Evolutionary conservation across 2,888 invertebrate genomes (phyloP).

Genomic region (Ornithoptera alexandrae): DNA sequence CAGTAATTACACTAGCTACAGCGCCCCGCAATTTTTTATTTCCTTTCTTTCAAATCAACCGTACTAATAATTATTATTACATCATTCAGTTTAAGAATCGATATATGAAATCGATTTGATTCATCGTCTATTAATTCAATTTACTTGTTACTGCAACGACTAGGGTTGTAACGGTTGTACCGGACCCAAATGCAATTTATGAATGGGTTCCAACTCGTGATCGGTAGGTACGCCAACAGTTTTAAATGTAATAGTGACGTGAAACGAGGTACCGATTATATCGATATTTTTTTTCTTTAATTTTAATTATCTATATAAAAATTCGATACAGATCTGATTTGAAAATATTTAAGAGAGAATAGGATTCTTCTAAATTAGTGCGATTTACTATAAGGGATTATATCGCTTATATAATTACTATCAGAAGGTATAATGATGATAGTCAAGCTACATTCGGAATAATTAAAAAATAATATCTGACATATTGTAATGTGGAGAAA

Average conservation of each 20-base stretch:
- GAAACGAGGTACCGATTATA: constrained; percentile 37
- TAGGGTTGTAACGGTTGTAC: constrained; percentile 64
- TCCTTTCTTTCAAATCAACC: background rate
- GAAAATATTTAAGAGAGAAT: background rate
- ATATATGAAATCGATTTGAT: constrained; percentile 26
- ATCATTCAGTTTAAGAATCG: constrained; percentile 2
- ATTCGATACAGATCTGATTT: background rate
- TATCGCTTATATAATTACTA: too few species aligned
- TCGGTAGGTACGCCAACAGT: constrained; percentile 57
- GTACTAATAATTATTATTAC: background rate
- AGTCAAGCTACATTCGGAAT: too few species aligned
- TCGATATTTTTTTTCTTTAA: constrained; percentile 26
- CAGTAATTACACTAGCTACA: too few species aligned
- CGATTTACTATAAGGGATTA: too few species aligned
- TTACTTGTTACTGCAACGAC: constrained; percentile 58
- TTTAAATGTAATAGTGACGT: constrained; percentile 43
- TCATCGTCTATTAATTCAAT: constrained; percentile 46
- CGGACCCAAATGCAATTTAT: constrained; percentile 56
- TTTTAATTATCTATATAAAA: background rate
- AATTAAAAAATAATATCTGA: too few species aligned
- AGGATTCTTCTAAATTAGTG: too few species aligned
- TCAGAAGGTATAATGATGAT: too few species aligned
- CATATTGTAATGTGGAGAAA: too few species aligned
- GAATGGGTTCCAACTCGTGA: constrained; percentile 55
- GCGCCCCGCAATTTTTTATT: too few species aligned